Percentiles rank a stretch among this genome's conserved stretches.
phyloP scores from a whole-genome alignment of 2,113 vertebrate species.

The Prunella fulvescens region DNA sequence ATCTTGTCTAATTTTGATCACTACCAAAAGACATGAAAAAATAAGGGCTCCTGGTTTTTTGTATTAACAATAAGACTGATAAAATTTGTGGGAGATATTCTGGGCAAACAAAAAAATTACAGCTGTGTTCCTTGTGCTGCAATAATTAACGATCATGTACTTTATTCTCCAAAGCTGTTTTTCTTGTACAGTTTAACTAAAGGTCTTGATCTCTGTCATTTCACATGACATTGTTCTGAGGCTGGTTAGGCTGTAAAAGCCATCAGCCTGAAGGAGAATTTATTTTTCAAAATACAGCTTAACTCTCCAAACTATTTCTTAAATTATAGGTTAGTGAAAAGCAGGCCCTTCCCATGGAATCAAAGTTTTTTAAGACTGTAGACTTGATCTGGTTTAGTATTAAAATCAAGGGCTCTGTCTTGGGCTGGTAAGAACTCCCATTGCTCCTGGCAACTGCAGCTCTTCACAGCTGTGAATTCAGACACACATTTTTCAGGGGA shows the following conservation, averaged over 20 bases:
- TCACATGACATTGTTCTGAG: neutral
- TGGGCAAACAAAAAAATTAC: slow-evolving; percentile 10
- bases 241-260: neutral
- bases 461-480: neutral
- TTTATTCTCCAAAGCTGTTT: slow-evolving; percentile 30
- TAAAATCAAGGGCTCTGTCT: neutral
- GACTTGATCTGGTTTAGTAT: neutral
- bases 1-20: slow-evolving; percentile 21
- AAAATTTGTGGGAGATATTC: slow-evolving; percentile 20
- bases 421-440: neutral
- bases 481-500: neutral
- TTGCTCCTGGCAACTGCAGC: neutral
- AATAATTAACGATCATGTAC: neutral
- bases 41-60: neutral
- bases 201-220: slow-evolving; percentile 6
- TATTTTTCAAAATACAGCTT: slow-evolving; percentile 20
- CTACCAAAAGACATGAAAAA: neutral
- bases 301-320: slow-evolving; percentile 15
- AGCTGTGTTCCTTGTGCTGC: slow-evolving; percentile 1
- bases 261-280: neutral
- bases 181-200: slow-evolving; percentile 1
- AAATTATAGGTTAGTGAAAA: slow-evolving; percentile 27
- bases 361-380: neutral
- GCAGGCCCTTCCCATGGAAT: neutral
- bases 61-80: neutral